Conservation (phyloP, 2,113 vertebrate species). For the Acrocephalus kingi region DNA sequence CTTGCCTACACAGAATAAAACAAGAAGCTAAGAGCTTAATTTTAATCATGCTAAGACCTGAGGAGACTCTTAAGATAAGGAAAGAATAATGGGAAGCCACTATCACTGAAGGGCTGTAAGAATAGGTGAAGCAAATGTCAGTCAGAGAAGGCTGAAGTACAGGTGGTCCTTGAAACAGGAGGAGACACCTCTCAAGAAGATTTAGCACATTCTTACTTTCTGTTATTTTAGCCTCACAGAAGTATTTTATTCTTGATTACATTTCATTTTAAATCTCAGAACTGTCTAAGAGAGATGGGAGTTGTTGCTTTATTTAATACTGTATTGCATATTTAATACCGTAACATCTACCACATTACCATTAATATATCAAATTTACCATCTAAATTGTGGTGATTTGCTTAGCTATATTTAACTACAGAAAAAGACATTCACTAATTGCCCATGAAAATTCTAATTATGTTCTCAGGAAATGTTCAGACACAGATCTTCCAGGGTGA, state of each 20-base stretch:
- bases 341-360: background rate
- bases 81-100: background rate
- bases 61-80: background rate
- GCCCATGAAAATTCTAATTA: conserved; percentile 29
- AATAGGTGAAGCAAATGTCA: background rate
- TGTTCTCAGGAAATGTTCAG: background rate
- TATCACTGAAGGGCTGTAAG: background rate
- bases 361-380: background rate
- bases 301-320: background rate
- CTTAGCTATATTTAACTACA: background rate
- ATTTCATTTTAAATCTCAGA: background rate
- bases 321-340: background rate
- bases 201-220: background rate
- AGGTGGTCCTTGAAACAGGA: background rate
- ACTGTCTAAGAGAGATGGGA: background rate
- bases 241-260: background rate
- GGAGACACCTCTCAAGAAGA: background rate
- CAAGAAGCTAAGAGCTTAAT: background rate
- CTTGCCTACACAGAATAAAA: background rate
- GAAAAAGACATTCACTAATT: background rate
- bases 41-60: background rate
- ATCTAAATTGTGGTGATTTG: background rate
- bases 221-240: background rate
- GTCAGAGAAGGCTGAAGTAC: background rate
- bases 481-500: background rate